Conservation (phyloP, 1,140 invertebrate genomes). For the Philaenus spumarius region DNA sequence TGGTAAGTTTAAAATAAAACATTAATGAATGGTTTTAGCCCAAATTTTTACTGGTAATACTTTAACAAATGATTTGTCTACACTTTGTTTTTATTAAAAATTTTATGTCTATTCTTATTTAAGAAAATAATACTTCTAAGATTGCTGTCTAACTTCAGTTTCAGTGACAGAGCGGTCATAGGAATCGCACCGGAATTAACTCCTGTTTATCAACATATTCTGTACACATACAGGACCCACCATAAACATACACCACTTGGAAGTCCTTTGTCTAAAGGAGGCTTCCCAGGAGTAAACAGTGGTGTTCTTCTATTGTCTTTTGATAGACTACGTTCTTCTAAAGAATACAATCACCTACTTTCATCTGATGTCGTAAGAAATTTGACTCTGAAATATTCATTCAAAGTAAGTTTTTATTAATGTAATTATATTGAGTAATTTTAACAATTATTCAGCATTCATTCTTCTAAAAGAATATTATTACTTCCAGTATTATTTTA, state of each 20-base stretch:
- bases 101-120: no score
- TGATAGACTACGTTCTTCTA: constrained; percentile 57
- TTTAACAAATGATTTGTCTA: no score
- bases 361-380: constrained; percentile 9
- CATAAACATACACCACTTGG: constrained; percentile 55
- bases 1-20: no score
- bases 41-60: no score
- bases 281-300: constrained; percentile 74
- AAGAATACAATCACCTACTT: constrained; percentile 24
- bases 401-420: constrained; percentile 19
- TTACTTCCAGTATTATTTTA: no score
- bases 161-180: constrained; percentile 52
- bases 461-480: neutral
- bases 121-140: no score
- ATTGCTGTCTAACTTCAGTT: no score
- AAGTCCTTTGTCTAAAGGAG: constrained; percentile 43
- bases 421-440: neutral
- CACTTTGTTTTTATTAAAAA: no score
- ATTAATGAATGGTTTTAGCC: no score
- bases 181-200: constrained; percentile 71
- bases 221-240: constrained; percentile 58
- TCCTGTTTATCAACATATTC: constrained; percentile 72
- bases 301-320: constrained; percentile 71
- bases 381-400: constrained; percentile 22
- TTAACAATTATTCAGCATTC: neutral